phyloP scores from a whole-genome alignment of 2,113 vertebrate species.

The Myrmophylax atrothorax region DNA sequence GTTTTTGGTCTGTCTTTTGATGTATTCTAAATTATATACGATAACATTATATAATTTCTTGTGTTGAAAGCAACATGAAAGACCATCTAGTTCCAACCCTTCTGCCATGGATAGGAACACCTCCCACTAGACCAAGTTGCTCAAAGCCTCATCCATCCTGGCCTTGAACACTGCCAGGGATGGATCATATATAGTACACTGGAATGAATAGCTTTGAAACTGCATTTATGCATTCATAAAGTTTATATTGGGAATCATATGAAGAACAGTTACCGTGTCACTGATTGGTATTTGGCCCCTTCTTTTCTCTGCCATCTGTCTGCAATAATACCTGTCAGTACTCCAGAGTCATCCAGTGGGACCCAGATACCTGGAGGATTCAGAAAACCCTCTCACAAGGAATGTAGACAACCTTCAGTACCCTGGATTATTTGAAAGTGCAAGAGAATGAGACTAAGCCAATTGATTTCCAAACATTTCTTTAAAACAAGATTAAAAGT shows the following conservation, averaged over 20 bases:
- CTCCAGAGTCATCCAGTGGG: neutral
- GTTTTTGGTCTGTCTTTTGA: neutral
- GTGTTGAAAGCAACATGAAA: neutral
- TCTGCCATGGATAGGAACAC: neutral
- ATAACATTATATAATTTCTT: neutral
- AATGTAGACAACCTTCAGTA: neutral
- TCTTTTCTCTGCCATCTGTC: neutral
- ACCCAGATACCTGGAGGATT: rapidly evolving
- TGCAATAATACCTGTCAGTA: rapidly evolving
- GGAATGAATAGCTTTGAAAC: neutral
- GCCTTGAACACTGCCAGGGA: neutral
- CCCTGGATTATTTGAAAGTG: neutral
- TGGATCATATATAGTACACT: neutral
- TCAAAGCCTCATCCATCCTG: neutral
- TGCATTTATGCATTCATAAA: neutral
- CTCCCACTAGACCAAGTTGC: neutral
- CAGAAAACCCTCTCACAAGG: neutral
- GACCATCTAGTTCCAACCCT: neutral
- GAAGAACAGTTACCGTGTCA: neutral
- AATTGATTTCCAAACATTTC: neutral
- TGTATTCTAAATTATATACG: neutral
- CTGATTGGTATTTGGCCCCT: neutral
- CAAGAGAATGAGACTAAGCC: neutral
- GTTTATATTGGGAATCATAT: neutral
- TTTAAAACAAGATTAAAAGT: neutral